phyloP scores from a whole-genome alignment of 2,113 vertebrate species.

The Psilopogon haemacephalus region DNA sequence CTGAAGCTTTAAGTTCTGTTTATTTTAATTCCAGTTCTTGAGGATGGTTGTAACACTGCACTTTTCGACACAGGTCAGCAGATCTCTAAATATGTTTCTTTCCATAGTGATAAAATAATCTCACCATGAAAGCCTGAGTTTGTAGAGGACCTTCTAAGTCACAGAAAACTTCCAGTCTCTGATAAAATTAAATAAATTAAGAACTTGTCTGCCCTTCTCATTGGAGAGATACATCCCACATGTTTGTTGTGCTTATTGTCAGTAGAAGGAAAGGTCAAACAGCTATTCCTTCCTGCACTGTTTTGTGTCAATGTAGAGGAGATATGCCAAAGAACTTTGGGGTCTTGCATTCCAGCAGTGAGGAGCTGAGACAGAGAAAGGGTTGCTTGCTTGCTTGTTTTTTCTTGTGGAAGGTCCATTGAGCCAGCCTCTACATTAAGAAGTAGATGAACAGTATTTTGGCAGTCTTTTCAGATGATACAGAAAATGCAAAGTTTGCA shows the following conservation, averaged over 20 bases:
- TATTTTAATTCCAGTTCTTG: background rate
- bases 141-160: background rate
- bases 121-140: background rate
- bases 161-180: background rate
- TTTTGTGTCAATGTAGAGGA: slow-evolving; percentile 33
- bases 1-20: background rate
- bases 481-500: background rate
- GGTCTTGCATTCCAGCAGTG: background rate
- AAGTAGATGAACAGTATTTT: slow-evolving; percentile 15
- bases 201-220: background rate
- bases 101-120: background rate
- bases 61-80: background rate
- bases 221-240: slow-evolving; percentile 19
- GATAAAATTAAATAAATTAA: slow-evolving; percentile 33
- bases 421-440: background rate
- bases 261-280: slow-evolving; percentile 29
- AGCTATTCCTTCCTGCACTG: slow-evolving; percentile 46
- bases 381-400: background rate
- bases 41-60: background rate
- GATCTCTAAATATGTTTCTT: slow-evolving; percentile 11
- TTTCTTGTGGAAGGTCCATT: background rate
- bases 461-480: background rate
- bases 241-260: slow-evolving; percentile 57
- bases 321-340: slow-evolving; percentile 11
- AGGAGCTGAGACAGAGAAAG: background rate